Conservation (phyloP, 2,797 vertebrate genomes). For the Bryconaethiops microstoma region DNA sequence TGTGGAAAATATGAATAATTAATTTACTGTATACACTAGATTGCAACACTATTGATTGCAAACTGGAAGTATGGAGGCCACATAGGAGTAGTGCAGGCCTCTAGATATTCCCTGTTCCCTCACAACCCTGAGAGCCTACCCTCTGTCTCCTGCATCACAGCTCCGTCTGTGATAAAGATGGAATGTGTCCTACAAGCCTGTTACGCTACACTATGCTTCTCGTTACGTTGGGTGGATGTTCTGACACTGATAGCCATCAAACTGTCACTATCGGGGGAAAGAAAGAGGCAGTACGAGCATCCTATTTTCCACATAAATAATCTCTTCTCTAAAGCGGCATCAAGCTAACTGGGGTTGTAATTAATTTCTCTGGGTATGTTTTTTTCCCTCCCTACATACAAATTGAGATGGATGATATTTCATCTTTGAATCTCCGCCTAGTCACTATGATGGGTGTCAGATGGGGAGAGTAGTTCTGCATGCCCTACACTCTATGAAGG, state of each 20-base stretch:
- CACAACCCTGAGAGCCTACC: conserved; percentile 11
- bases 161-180: conserved; percentile 75
- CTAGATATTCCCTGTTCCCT: neutral
- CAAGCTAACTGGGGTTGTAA: conserved; percentile 64
- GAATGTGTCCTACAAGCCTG: conserved; percentile 69
- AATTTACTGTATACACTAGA: neutral
- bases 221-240: conserved; percentile 72
- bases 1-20: neutral
- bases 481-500: conserved; percentile 42
- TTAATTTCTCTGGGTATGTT: conserved; percentile 68
- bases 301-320: conserved; percentile 73
- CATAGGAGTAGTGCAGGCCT: neutral
- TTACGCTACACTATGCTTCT: conserved; percentile 71
- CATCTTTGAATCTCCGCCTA: conserved; percentile 49
- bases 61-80: neutral
- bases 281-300: conserved; percentile 54
- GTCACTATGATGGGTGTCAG: conserved; percentile 40
- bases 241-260: conserved; percentile 77
- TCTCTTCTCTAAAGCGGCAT: conserved; percentile 66
- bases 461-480: conserved; percentile 41
- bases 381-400: conserved; percentile 42
- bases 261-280: conserved; percentile 70
- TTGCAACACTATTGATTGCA: neutral
- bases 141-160: conserved; percentile 61
- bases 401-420: conserved; percentile 71